Conservation (phyloP, 2,113 vertebrate species). For the Dermatemys mawii region DNA sequence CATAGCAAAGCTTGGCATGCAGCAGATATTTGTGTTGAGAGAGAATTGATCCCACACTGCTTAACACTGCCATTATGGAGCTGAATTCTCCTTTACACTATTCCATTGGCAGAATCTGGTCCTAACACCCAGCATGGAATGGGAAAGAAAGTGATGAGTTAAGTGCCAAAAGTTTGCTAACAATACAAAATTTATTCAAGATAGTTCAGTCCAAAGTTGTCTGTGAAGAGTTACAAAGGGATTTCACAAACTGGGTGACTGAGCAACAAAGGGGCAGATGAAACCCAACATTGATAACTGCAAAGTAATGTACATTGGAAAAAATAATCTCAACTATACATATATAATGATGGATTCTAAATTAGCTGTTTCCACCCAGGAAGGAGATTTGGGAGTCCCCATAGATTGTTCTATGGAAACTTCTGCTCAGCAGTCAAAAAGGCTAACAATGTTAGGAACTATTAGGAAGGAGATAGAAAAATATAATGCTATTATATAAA, state of each 20-base stretch:
- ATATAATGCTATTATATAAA: neutral
- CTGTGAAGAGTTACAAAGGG: neutral
- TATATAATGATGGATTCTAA: neutral
- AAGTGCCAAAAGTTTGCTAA: neutral
- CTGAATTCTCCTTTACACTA: neutral
- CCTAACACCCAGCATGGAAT: neutral
- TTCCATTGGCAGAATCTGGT: accelerated
- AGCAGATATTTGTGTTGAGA: neutral
- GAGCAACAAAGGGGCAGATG: neutral
- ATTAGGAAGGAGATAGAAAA: neutral
- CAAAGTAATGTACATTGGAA: too few relatives aligned
- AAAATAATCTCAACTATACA: too few relatives aligned
- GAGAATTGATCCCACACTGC: neutral
- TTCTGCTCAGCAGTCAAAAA: neutral
- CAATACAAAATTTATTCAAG: neutral
- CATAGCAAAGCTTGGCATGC: neutral
- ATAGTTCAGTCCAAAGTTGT: neutral
- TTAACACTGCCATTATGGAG: accelerated
- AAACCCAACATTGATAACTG: neutral
- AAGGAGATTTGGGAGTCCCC: neutral
- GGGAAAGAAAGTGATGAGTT: neutral
- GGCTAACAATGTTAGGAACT: neutral
- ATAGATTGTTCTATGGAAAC: neutral
- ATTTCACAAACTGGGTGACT: neutral
- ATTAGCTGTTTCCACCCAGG: neutral